phyloP scores from a whole-genome alignment of 2,113 vertebrate species.

The Tringa solitaria region DNA sequence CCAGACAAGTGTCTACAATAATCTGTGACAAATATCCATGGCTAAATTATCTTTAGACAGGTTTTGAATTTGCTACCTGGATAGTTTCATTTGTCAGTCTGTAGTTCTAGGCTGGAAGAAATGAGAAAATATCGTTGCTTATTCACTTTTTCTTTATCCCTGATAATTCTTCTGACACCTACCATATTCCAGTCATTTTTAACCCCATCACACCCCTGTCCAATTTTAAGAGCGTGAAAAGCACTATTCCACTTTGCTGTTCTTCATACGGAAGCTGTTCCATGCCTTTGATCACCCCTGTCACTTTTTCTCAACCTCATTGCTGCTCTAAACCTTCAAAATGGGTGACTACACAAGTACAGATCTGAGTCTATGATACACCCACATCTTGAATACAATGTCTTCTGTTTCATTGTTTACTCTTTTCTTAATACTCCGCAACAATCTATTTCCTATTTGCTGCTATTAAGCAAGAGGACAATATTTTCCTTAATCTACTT shows the following conservation, averaged over 20 bases:
- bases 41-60: not conserved
- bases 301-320: not conserved
- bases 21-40: not conserved
- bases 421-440: not conserved
- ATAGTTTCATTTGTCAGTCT: not conserved
- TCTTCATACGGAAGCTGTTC: not conserved
- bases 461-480: not conserved
- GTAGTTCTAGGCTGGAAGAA: not conserved
- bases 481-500: not conserved
- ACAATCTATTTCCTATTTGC: not conserved
- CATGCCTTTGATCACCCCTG: not conserved
- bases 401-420: not conserved
- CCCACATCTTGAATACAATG: not conserved
- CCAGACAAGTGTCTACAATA: not conserved
- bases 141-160: not conserved
- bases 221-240: not conserved
- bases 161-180: not conserved
- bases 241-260: not conserved
- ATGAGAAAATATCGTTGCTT: not conserved
- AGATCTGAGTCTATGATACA: not conserved
- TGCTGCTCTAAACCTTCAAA: not conserved
- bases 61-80: not conserved
- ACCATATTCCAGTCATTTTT: not conserved
- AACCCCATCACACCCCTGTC: not conserved
- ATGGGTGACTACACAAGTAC: not conserved